A percentile compares a stretch with the other conserved stretches of the same genome.
Conservation (phyloP, 2,113 vertebrate species). For the Opisthocomus hoazin region DNA sequence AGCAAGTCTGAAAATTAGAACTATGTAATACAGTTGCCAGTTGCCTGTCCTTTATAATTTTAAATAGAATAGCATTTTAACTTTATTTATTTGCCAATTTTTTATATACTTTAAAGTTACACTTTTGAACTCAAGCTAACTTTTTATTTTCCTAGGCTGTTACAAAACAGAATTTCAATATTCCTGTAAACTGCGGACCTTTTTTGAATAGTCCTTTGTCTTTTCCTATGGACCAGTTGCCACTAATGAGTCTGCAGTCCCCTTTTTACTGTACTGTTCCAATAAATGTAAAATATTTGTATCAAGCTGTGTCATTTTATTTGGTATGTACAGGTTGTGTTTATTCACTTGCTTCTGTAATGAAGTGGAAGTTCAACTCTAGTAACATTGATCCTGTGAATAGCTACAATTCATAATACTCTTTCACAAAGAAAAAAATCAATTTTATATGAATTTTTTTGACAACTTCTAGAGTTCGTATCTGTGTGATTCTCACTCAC, state of each 20-base stretch:
- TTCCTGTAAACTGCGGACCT: constrained; percentile 54
- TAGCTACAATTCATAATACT: not conserved
- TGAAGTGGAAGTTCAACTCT: constrained; percentile 4
- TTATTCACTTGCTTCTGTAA: constrained; percentile 17
- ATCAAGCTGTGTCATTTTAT: constrained; percentile 40
- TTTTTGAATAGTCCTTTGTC: constrained; percentile 55
- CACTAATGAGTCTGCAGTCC: constrained; percentile 58
- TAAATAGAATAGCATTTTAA: constrained; percentile 71
- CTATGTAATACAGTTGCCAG: constrained; percentile 17
- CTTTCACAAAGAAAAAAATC: not conserved
- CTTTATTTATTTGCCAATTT: constrained; percentile 77
- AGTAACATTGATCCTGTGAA: not conserved
- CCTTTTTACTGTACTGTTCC: constrained; percentile 75
- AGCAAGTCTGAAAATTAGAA: constrained; percentile 42
- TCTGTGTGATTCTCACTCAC: not conserved
- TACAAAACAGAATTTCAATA: constrained; percentile 41
- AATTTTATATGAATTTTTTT: not conserved
- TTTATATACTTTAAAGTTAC: constrained; percentile 64
- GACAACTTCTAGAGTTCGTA: not conserved
- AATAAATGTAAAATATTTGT: constrained; percentile 82
- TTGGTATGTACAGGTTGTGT: constrained; percentile 14
- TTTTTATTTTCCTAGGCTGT: constrained; percentile 53
- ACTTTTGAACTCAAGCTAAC: constrained; percentile 64
- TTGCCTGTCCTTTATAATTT: constrained; percentile 54
- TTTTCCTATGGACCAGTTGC: constrained; percentile 64